Conservation (phyloP, 2,888 invertebrate species). For the Caenorhabditis imperialis region DNA sequence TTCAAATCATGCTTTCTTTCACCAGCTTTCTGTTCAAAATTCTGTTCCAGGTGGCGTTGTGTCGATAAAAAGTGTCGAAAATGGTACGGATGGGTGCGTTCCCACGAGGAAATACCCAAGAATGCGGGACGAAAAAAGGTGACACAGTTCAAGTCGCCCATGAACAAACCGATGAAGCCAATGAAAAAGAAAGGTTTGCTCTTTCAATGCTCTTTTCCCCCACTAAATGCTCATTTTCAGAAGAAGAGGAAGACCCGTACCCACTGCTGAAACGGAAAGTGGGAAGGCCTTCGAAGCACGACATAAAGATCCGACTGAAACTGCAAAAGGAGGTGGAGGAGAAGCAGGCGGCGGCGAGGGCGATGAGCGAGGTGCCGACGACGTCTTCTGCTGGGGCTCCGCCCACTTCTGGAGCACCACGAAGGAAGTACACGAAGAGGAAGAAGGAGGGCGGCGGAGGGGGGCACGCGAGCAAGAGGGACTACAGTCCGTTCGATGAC, state of each 20-base stretch:
- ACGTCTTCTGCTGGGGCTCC: background rate
- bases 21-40: too few relatives aligned
- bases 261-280: slow-evolving; percentile 47
- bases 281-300: slow-evolving; percentile 51
- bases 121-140: slow-evolving; percentile 68
- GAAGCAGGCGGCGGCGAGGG: slow-evolving; percentile 24
- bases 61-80: slow-evolving; percentile 77
- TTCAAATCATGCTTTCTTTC: too few relatives aligned
- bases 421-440: slow-evolving; percentile 62
- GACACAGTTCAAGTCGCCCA: slow-evolving; percentile 19
- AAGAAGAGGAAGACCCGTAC: slow-evolving; percentile 33
- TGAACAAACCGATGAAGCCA: slow-evolving; percentile 25
- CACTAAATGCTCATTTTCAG: slow-evolving; percentile 14
- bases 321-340: slow-evolving; percentile 40
- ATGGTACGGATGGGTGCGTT: slow-evolving; percentile 77
- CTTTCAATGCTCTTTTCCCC: too few relatives aligned
- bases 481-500: slow-evolving; percentile 40
- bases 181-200: slow-evolving; percentile 30
- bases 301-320: slow-evolving; percentile 50
- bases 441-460: slow-evolving; percentile 47
- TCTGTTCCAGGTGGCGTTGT: slow-evolving; percentile 73
- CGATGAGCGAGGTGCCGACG: background rate
- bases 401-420: slow-evolving; percentile 2
- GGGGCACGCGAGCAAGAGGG: slow-evolving; percentile 4
- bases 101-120: slow-evolving; percentile 73